phyloP scores from a whole-genome alignment of 2,113 vertebrate species.

The Ophthalmolycus amberensis region DNA sequence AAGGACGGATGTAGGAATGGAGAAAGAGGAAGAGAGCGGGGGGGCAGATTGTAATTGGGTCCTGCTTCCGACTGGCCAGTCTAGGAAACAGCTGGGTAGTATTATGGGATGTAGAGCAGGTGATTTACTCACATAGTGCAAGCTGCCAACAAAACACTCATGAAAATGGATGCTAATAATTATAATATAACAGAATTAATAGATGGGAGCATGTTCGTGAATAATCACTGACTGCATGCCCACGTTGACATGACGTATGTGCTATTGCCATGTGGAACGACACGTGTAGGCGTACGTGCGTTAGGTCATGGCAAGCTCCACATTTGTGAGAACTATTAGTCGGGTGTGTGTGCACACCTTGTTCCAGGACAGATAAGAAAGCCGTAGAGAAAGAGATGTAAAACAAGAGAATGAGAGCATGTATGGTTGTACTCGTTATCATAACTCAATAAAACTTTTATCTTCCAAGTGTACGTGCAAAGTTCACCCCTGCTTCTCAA shows the following conservation, averaged over 20 bases:
- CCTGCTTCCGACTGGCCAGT: slow-evolving; percentile 53
- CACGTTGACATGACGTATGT: background rate
- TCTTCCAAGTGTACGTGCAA: slow-evolving; percentile 49
- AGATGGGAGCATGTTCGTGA: background rate
- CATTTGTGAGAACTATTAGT: slow-evolving; percentile 6
- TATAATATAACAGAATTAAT: background rate
- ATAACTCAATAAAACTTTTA: slow-evolving; percentile 68
- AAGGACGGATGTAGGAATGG: background rate
- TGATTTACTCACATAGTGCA: slow-evolving; percentile 1
- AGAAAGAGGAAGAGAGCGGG: slow-evolving; percentile 13
- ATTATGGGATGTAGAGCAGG: slow-evolving; percentile 20
- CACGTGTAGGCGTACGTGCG: slow-evolving; percentile 62
- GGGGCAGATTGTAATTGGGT: slow-evolving; percentile 66
- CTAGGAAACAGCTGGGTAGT: slow-evolving; percentile 53
- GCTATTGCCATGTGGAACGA: background rate
- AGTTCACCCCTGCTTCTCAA: slow-evolving; percentile 60
- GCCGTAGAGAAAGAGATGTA: slow-evolving; percentile 31
- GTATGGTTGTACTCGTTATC: slow-evolving; percentile 46
- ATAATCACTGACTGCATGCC: background rate
- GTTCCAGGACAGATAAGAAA: slow-evolving; percentile 54
- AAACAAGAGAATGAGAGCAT: slow-evolving; percentile 25
- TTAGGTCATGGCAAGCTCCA: slow-evolving; percentile 24
- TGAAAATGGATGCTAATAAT: background rate
- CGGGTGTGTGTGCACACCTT: slow-evolving; percentile 37
- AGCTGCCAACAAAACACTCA: background rate